Evolutionary conservation across 2,113 vertebrate species (phyloP), one percentile per base, ranked within the genome.

Genomic region (Mola mola): DNA sequence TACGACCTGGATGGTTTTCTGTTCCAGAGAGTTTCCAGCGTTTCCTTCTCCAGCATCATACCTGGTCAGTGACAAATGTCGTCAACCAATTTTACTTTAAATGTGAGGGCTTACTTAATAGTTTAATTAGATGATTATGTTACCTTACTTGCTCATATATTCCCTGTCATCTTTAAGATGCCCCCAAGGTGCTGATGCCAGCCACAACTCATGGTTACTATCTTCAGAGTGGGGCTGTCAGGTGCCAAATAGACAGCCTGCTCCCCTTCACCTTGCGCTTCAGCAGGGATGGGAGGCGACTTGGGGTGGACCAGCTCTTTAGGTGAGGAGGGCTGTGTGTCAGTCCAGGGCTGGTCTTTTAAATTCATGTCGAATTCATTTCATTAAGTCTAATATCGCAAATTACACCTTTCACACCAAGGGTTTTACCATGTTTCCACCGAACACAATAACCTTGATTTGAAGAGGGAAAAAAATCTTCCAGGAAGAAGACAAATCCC

Each of bases 1-100:
- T 98, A 97, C 22, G 97, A 98, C 83, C 90, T 85, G 4, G 87
- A 96, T 3, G 93, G 88, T 65, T 96, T 93, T 76, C 68, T 94
- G 42, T 98, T 99, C 74, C 97, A 99, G 88, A 94, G 97, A 83
- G 91, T 98, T 33, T 99, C 97, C 13, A 97, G 96, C 38, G 97
- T 99, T 67, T 98, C 93, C 0, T 99, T 95, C 86, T 99, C 95
- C 47, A 97, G 84, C 74, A 93, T 98, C 63, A 52, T 93, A 20
- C 97, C 97, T 82, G 95, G 97, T 98, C 70, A 93, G 93, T 66
- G 15, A 38, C n/a, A 24, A 17, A 34, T 12, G 4, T 19, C 21
- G 7, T 50, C n/a, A 38, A 1, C 4, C 3, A 38, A 11, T 66
- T 42, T 11, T 22, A 15, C 56, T 29, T 19, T 19, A n/a, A 5